phyloP scores from a whole-genome alignment of 1,140 invertebrate species.

The Dendroctonus valens region DNA sequence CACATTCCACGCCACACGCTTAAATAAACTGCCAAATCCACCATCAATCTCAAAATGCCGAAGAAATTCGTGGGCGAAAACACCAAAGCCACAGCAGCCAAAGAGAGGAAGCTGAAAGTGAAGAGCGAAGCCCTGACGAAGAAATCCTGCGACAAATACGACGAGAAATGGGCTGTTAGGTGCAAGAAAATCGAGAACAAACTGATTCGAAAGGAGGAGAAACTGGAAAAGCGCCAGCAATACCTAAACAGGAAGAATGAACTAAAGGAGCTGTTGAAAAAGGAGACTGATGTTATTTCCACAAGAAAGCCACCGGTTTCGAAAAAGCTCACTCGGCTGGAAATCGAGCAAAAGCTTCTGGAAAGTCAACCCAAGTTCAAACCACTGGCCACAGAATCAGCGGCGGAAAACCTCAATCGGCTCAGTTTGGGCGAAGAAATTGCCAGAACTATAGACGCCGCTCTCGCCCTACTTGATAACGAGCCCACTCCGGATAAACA shows the following conservation, averaged over 20 bases:
- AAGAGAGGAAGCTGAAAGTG: conserved; percentile 74
- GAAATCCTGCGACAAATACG: conserved; percentile 74
- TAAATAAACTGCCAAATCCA: neutral
- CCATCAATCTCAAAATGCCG: conserved; percentile 62
- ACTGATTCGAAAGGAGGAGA: conserved; percentile 87
- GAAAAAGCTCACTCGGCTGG: conserved; percentile 78
- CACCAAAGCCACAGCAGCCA: conserved; percentile 83
- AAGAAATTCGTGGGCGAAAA: conserved; percentile 82
- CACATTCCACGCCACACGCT: too few relatives aligned
- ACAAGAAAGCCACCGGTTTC: conserved; percentile 62
- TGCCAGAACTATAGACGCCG: conserved; percentile 87
- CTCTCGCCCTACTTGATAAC: conserved; percentile 55
- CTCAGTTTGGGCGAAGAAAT: conserved; percentile 77
- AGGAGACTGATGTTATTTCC: conserved; percentile 79
- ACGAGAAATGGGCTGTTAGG: conserved; percentile 89
- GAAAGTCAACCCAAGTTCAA: conserved; percentile 29
- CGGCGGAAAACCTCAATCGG: conserved; percentile 92
- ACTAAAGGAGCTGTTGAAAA: conserved; percentile 78
- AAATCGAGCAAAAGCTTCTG: conserved; percentile 58
- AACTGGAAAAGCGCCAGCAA: conserved; percentile 82
- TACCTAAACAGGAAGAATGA: conserved; percentile 86
- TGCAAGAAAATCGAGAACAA: conserved; percentile 87
- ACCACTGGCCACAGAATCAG: conserved; percentile 52
- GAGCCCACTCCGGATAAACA: conserved; percentile 70
- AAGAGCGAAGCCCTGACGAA: conserved; percentile 68